Base-by-base conservation (phyloP, 1,140 invertebrate species). In the Ctenoplectra terminalis region DNA sequence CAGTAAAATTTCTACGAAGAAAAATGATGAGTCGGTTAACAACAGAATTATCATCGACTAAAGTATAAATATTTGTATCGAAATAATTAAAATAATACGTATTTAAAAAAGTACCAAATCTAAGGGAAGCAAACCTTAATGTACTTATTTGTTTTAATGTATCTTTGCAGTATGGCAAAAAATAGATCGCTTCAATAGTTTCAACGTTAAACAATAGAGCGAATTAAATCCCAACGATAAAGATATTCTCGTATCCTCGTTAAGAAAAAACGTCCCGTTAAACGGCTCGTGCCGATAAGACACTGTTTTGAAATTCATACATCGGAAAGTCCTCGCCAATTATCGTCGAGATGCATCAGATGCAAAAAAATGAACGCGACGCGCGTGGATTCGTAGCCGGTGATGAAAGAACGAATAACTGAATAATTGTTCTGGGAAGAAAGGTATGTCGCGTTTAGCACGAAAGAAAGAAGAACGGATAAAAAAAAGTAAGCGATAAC, bases 361-460 rank as follows among this genome's bases (percentile, higher is more conserved):
- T 0, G 15, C 1, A 67, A 70, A 76, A 78, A 78, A 58, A 26
- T 15, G n/a, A 58, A 63, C 40, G 37, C 43, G 3, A 17, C 20
- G 73, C 15, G 40, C 20, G 73, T n/a, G 40, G 64, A 75, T 75
- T 13, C 34, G 26, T 26, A 26, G 17, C 13, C 26, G 3, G 17
- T 63, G 70, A 73, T 15, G 70, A 64, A 80, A 72, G 46, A 50
- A 26, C 52, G 29, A 37, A 48, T 76, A 76, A 54, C 43, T 31
- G 73, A 17, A 46, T 40, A 78, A 78, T 70, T 52, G 40, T 58
- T 71, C 8, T 6, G 1, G 4, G 52, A 71, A 60, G 75, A 78
- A 78, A 60, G 54, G 54, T 17, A 78, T 40, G 75, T 37, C 37
- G 37, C 29, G 15, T 11, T 17, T 11, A 2, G 4, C n/a, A 52